phyloP scores from a whole-genome alignment of 2,797 vertebrate species.

The Protosalanx chinensis region DNA sequence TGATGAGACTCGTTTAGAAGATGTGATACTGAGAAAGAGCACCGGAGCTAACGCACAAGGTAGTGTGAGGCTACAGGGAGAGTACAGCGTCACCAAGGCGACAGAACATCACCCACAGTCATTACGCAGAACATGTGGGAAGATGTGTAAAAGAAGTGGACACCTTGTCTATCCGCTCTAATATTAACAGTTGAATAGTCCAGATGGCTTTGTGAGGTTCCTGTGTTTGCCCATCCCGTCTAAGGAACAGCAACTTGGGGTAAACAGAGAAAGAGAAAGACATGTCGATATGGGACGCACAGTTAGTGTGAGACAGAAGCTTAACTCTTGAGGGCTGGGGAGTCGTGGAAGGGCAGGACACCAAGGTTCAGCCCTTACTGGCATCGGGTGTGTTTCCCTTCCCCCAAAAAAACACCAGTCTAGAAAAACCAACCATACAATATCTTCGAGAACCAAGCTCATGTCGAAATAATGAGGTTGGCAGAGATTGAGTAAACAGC shows the following conservation, averaged over 20 bases:
- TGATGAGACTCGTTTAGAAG: too few species aligned
- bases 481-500: conserved; percentile 53
- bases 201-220: not conserved
- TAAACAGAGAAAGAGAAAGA: conserved; percentile 15
- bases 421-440: conserved; percentile 15
- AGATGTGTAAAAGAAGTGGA: too few species aligned
- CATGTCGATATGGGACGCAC: conserved; percentile 27
- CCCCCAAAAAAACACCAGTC: not conserved
- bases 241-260: not conserved
- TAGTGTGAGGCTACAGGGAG: too few species aligned
- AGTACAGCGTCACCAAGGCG: too few species aligned
- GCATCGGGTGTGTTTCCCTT: not conserved
- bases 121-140: too few species aligned
- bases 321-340: not conserved
- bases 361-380: not conserved
- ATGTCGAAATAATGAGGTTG: conserved; percentile 29
- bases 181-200: too few species aligned
- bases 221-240: not conserved
- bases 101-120: too few species aligned
- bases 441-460: conserved; percentile 21
- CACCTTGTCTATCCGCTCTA: too few species aligned
- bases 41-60: too few species aligned
- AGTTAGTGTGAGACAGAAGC: not conserved
- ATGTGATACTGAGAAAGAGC: not conserved
- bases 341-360: not conserved